These are phyloP conservation scores for Galago senegalensis DNA, from an alignment of 2,797 vertebrate genomes.

Conservation along the genomic window DNA sequence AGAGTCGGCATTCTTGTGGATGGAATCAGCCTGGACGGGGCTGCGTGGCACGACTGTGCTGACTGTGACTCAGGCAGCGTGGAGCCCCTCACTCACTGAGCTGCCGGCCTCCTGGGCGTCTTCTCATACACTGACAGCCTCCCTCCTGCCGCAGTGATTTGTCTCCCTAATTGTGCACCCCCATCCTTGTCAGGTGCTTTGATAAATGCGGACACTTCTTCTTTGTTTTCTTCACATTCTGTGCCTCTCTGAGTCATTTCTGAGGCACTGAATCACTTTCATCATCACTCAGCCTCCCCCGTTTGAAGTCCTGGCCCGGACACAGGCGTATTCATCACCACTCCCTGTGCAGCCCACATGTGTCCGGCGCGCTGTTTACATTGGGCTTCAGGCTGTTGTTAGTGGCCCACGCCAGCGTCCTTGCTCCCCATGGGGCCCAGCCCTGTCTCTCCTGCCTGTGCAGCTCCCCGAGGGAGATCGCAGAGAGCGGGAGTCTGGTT, in stretches of 20 bases:
- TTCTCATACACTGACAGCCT: not conserved
- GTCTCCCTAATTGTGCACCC: constrained; percentile 33
- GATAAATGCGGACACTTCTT: constrained; percentile 76
- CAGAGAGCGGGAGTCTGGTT: constrained; percentile 32
- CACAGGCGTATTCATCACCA: constrained; percentile 73
- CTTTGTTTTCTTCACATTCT: constrained; percentile 78
- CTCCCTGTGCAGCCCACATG: constrained; percentile 52
- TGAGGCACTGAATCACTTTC: constrained; percentile 74
- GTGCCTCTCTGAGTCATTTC: constrained; percentile 65
- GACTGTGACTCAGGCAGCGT: not conserved
- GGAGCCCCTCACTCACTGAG: not conserved
- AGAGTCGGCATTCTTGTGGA: not conserved
- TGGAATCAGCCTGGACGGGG: not conserved
- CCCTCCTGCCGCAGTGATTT: constrained; percentile 53
- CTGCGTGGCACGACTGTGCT: not conserved
- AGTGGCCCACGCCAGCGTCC: constrained; percentile 63
- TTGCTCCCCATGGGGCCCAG: constrained; percentile 26
- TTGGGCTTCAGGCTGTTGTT: constrained; percentile 76
- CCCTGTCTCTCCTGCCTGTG: constrained; percentile 20
- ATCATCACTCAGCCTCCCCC: constrained; percentile 65
- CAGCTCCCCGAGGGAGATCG: constrained; percentile 47
- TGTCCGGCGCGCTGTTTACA: constrained; percentile 74
- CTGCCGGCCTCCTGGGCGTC: too few species aligned
- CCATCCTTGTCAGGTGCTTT: constrained; percentile 54
- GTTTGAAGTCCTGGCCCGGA: constrained; percentile 79